A percentile compares a stretch with the other conserved stretches of the same genome.
These are phyloP conservation scores for Xylota sylvarum DNA, from an alignment of 2,888 invertebrate species.

Conservation along the genomic window DNA sequence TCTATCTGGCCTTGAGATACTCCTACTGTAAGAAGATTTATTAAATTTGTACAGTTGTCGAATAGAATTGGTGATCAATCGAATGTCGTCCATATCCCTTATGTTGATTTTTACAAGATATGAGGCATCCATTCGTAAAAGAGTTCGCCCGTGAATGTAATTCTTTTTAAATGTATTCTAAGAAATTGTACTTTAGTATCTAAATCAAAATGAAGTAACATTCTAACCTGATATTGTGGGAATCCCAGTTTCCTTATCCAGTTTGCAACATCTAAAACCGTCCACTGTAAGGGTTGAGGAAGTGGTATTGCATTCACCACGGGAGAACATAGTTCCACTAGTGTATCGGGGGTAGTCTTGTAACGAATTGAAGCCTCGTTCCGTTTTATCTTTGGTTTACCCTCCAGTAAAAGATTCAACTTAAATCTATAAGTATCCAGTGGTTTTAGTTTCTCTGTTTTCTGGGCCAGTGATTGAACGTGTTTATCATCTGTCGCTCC, in stretches of 20 bases:
- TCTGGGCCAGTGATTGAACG: neutral
- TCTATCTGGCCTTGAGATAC: constrained; percentile 85
- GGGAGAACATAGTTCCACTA: constrained; percentile 82
- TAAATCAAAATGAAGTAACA: neutral
- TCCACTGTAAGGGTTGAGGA: constrained; percentile 86
- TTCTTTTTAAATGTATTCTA: constrained; percentile 85
- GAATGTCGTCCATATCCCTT: constrained; percentile 85
- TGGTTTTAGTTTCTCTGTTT: constrained; percentile 33
- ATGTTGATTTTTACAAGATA: constrained; percentile 85
- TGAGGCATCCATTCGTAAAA: constrained; percentile 86
- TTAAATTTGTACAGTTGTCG: constrained; percentile 85
- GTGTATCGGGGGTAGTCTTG: constrained; percentile 84
- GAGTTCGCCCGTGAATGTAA: constrained; percentile 85
- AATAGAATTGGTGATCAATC: constrained; percentile 82
- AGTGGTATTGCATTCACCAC: constrained; percentile 84
- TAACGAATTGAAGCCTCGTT: constrained; percentile 79
- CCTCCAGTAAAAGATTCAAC: constrained; percentile 81
- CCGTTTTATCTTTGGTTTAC: constrained; percentile 69
- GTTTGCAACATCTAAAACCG: constrained; percentile 84
- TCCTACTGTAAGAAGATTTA: constrained; percentile 84
- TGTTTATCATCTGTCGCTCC: constrained; percentile 77
- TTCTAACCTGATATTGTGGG: constrained; percentile 86
- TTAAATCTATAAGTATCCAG: constrained; percentile 74
- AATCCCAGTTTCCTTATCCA: constrained; percentile 86
- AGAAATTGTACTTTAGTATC: neutral